These are phyloP conservation scores for Chymomyza procnemis DNA, from an alignment of 2,888 invertebrate genomes.

Conservation along the genomic window DNA sequence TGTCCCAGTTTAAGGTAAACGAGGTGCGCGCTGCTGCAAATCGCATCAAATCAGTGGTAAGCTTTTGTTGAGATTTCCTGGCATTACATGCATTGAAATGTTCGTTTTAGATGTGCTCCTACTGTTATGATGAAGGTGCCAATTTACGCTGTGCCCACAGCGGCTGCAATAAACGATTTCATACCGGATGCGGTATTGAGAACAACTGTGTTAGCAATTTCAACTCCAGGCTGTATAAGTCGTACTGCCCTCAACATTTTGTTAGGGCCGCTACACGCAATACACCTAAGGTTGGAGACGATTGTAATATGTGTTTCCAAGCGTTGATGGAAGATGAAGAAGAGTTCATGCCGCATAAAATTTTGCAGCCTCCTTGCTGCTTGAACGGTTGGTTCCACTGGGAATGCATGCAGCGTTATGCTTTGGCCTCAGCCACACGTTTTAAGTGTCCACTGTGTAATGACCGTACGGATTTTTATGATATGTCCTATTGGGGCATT, in stretches of 20 bases:
- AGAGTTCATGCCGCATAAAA: constrained; percentile 77
- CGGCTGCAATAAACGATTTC: constrained; percentile 85
- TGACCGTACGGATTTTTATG: constrained; percentile 81
- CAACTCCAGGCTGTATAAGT: constrained; percentile 80
- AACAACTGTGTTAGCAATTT: constrained; percentile 82
- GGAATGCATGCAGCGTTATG: constrained; percentile 84
- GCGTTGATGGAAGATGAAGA: constrained; percentile 59
- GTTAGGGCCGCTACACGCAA: constrained; percentile 41
- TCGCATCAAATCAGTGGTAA: constrained; percentile 84
- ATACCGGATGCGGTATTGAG: constrained; percentile 86
- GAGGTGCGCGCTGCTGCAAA: constrained; percentile 85
- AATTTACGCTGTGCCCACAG: constrained; percentile 85
- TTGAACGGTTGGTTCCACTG: constrained; percentile 88
- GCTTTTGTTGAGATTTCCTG: constrained; percentile 48
- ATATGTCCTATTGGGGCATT: constrained; percentile 81
- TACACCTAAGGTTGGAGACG: constrained; percentile 34
- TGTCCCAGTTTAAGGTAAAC: constrained; percentile 83
- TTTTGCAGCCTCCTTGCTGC: constrained; percentile 88
- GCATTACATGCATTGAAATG: neutral
- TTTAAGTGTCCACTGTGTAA: constrained; percentile 92
- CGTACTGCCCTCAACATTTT: constrained; percentile 59
- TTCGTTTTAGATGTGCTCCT: constrained; percentile 83
- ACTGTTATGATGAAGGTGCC: constrained; percentile 84
- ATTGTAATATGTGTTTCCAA: constrained; percentile 86
- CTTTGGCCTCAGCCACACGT: constrained; percentile 88